Conservation (phyloP, 2,113 vertebrate genomes). For the Ramphastos sulfuratus region DNA sequence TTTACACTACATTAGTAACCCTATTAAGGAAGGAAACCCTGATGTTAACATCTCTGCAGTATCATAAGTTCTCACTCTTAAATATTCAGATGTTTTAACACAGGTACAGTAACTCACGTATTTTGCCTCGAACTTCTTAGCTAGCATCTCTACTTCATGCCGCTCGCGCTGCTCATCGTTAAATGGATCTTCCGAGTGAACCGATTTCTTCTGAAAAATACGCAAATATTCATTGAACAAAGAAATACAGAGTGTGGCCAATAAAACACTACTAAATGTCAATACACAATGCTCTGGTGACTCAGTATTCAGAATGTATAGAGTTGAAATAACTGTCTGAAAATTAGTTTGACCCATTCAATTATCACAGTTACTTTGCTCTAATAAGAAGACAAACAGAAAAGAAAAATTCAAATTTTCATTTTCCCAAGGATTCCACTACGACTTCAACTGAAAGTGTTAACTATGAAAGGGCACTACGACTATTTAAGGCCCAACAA, state of each 20-base stretch:
- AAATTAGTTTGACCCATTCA: not conserved
- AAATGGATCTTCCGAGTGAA: slow-evolving; percentile 87
- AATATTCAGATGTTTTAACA: not conserved
- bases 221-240: slow-evolving; percentile 33
- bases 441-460: not conserved
- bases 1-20: not conserved
- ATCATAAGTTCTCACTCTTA: not conserved
- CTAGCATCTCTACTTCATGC: slow-evolving; percentile 90
- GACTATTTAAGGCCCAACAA: not conserved
- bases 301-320: not conserved
- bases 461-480: not conserved
- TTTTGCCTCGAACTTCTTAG: slow-evolving; percentile 97
- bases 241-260: not conserved
- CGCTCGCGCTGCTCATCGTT: slow-evolving; percentile 88
- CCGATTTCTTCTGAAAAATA: slow-evolving; percentile 73
- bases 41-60: not conserved
- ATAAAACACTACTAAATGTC: not conserved
- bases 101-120: slow-evolving; percentile 84
- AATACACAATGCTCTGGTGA: not conserved
- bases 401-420: not conserved
- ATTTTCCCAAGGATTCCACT: not conserved
- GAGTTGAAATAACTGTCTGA: not conserved
- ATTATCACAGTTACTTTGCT: not conserved
- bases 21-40: not conserved
- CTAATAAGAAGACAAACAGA: not conserved